Conservation (phyloP, 2,797 vertebrate genomes). For the Enteromius viviparus region DNA sequence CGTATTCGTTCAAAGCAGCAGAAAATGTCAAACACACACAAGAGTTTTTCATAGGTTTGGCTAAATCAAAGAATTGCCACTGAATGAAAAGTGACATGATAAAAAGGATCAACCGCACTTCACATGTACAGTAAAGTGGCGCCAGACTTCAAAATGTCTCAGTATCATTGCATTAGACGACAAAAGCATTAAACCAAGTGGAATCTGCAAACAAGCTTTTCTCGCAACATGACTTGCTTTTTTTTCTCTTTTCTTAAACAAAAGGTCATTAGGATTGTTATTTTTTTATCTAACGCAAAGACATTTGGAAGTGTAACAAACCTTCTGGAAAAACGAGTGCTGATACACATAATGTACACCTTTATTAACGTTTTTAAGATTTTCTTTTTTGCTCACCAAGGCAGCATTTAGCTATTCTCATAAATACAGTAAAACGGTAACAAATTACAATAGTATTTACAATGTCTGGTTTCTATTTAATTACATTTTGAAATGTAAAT, state of each 20-base stretch:
- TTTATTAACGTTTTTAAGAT: no score
- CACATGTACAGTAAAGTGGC: neutral
- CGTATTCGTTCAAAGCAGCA: conserved; percentile 39
- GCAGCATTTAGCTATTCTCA: neutral
- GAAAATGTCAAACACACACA: conserved; percentile 50
- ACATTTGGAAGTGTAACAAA: neutral
- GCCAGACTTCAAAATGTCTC: neutral
- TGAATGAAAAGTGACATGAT: neutral
- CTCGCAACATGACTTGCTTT: neutral
- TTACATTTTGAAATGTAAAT: neutral
- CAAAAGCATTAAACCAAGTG: neutral
- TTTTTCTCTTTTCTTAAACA: neutral
- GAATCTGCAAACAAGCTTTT: neutral
- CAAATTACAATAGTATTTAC: neutral
- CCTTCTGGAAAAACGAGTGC: neutral
- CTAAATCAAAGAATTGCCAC: neutral
- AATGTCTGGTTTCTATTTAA: neutral
- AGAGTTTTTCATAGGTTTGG: conserved; percentile 30
- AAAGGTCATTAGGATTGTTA: no score
- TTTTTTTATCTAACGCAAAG: neutral
- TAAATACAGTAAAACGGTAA: neutral
- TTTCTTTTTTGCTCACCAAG: neutral
- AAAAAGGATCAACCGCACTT: neutral
- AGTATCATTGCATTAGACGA: neutral
- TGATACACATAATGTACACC: neutral